Evolutionary conservation across 35 echinoderm and acorn worm species (phyloP).

Genomic region (Heliocidaris tuberculata): DNA sequence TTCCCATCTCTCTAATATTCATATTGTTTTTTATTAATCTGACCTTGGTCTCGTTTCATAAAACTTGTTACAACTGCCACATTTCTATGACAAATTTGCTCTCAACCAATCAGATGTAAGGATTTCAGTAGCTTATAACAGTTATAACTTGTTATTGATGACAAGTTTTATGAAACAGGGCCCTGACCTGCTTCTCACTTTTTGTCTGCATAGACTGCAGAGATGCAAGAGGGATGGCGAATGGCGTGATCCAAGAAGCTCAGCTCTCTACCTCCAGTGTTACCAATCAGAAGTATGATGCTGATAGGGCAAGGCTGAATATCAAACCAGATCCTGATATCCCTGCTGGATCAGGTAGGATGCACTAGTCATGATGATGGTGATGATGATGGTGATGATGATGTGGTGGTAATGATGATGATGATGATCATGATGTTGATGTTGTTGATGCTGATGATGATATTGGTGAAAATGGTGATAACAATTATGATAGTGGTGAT

Average conservation of each 20-base stretch:
- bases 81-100: too few relatives aligned
- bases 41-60: too few relatives aligned
- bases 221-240: constrained; percentile 65
- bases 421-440: neutral
- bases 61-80: too few relatives aligned
- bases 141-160: too few relatives aligned
- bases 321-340: constrained; percentile 28
- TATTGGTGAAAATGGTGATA: neutral
- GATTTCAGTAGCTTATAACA: too few relatives aligned
- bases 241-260: constrained; percentile 75
- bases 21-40: too few relatives aligned
- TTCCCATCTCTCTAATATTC: too few relatives aligned
- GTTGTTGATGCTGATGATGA: constrained; percentile 30
- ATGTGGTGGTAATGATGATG: constrained; percentile 33
- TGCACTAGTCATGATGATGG: neutral
- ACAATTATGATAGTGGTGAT: constrained; percentile 17
- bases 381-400: neutral
- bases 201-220: constrained; percentile 57
- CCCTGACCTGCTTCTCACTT: neutral
- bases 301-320: constrained; percentile 65
- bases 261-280: constrained; percentile 64
- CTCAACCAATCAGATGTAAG: too few relatives aligned
- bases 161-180: neutral
- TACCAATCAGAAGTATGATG: constrained; percentile 37
- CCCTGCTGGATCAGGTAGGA: neutral